Percentiles rank a stretch among this genome's conserved stretches.
Evolutionary conservation across 2,888 invertebrate species (phyloP).

Genomic region (Epinotia nisella): DNA sequence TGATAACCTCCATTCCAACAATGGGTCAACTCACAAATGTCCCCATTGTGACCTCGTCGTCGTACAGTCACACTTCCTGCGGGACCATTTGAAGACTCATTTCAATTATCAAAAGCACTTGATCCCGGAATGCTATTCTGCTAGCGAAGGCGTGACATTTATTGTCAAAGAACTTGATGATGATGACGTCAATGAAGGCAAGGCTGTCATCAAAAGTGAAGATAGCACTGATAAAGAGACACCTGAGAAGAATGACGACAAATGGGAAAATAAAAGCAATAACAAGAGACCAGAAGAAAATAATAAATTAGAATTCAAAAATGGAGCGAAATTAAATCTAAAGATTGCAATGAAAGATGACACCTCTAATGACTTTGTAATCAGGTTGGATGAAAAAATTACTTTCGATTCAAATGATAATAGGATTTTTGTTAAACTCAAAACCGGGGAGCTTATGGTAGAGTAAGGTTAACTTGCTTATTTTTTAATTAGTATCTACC

Average conservation of each 20-base stretch:
- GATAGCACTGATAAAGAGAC: constrained; percentile 19
- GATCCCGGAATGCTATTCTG: constrained; percentile 85
- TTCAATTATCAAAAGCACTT: constrained; percentile 86
- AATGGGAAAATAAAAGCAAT: background rate
- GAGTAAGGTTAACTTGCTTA: constrained; percentile 51
- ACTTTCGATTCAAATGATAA: constrained; percentile 62
- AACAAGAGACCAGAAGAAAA: background rate
- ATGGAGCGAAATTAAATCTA: constrained; percentile 44
- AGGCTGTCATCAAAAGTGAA: constrained; percentile 22
- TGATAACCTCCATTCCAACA: constrained; percentile 83
- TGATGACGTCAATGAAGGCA: constrained; percentile 59
- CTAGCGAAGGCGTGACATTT: constrained; percentile 85
- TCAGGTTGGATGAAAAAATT: constrained; percentile 64
- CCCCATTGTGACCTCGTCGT: constrained; percentile 93
- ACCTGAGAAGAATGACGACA: constrained; percentile 19
- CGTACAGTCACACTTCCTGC: constrained; percentile 88
- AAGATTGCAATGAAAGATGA: constrained; percentile 21
- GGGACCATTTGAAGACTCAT: constrained; percentile 92
- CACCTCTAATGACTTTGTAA: constrained; percentile 69
- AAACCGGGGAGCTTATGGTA: constrained; percentile 73
- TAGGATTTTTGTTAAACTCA: constrained; percentile 75
- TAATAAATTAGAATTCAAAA: constrained; percentile 2
- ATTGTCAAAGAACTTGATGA: constrained; percentile 81
- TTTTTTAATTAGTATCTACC: background rate
- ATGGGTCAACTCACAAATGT: constrained; percentile 87